These are phyloP conservation scores for Zaprionus ornatus DNA, from an alignment of 1,140 invertebrate species.

Conservation along the genomic window DNA sequence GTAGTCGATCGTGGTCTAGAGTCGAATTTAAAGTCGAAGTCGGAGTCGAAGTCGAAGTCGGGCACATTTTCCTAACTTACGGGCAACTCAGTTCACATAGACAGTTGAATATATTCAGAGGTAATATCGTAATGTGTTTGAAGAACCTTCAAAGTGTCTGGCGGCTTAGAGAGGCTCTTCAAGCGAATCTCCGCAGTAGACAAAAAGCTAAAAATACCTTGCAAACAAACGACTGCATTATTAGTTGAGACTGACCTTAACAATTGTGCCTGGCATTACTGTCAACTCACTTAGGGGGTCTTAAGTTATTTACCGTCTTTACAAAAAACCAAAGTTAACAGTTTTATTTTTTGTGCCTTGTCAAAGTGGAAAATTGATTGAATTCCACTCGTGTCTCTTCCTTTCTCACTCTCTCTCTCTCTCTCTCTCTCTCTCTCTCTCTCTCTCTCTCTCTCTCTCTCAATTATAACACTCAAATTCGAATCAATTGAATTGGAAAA, in stretches of 20 bases:
- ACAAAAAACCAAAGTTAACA: not conserved
- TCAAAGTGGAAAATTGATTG: not conserved
- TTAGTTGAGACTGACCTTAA: slow-evolving; percentile 3
- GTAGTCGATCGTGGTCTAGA: not conserved
- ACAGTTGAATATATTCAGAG: slow-evolving; percentile 3
- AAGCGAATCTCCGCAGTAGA: not conserved
- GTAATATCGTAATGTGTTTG: slow-evolving; percentile 10
- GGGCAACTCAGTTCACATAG: not conserved
- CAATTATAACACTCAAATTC: not conserved
- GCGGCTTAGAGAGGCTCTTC: not conserved
- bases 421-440: not conserved
- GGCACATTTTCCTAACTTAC: too few species aligned
- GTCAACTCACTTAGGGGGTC: not conserved
- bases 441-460: not conserved
- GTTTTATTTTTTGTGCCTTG: not conserved
- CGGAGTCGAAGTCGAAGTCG: not conserved
- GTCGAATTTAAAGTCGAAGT: not conserved
- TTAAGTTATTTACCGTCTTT: slow-evolving; percentile 1
- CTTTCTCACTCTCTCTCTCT: not conserved
- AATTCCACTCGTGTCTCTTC: not conserved
- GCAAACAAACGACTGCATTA: not conserved
- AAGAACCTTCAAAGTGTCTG: slow-evolving; percentile 16
- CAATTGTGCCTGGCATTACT: slow-evolving; percentile 1
- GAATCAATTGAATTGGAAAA: not conserved
- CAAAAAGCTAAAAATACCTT: not conserved